Evolutionary conservation across 2,888 invertebrate genomes (phyloP).

Genomic region (Nesidiocoris tenuis): DNA sequence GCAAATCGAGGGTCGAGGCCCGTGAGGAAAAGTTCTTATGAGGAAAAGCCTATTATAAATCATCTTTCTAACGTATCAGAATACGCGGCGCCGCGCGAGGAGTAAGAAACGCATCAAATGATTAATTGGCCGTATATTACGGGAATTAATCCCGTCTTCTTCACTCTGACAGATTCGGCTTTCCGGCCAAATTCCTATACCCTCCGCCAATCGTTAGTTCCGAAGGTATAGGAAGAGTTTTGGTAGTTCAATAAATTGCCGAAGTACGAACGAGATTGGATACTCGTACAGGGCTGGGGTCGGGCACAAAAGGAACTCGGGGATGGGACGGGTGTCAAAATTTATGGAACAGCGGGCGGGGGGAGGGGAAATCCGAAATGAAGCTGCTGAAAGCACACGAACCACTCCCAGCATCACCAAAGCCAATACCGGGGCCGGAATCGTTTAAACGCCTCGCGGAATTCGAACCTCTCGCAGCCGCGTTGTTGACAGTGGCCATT

Average conservation of each 20-base stretch:
- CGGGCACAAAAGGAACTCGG: neutral
- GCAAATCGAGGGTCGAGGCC: no score
- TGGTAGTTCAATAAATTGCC: neutral
- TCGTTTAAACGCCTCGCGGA: conserved; percentile 9
- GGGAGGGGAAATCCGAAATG: neutral
- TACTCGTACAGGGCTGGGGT: neutral
- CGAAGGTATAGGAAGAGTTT: neutral
- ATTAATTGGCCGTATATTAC: neutral
- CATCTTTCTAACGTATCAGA: no score
- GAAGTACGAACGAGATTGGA: neutral
- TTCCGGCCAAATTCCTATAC: neutral
- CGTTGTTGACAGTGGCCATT: conserved; percentile 32
- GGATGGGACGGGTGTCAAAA: neutral
- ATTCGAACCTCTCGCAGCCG: conserved; percentile 10
- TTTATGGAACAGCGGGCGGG: neutral
- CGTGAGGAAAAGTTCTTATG: no score
- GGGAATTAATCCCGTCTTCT: neutral
- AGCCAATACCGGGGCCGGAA: neutral
- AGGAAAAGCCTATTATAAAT: no score
- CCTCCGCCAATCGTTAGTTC: neutral
- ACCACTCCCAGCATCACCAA: neutral
- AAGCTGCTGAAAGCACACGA: neutral
- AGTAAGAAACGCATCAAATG: no score
- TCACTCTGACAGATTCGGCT: neutral
- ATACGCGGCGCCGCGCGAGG: no score